phyloP scores from a whole-genome alignment of 2,888 invertebrate genomes.

The Hydriomena furcata region DNA sequence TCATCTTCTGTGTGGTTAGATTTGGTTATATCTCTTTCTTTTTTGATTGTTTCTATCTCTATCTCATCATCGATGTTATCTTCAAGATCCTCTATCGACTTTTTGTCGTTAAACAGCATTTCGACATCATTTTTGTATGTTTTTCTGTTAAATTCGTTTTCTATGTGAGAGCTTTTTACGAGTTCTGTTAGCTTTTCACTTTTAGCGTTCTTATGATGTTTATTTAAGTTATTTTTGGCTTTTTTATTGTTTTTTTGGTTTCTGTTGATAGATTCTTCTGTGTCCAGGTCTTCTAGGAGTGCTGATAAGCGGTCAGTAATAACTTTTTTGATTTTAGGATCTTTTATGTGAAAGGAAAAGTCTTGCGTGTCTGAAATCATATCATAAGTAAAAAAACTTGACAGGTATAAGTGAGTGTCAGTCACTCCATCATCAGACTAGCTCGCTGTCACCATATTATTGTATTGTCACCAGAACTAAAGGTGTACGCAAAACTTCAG shows the following conservation, averaged over 20 bases:
- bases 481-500: no score
- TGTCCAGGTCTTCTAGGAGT: constrained; percentile 61
- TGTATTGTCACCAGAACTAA: no score
- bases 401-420: no score
- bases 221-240: constrained; percentile 12
- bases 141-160: neutral
- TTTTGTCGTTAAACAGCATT: constrained; percentile 1
- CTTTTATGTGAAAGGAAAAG: constrained; percentile 50
- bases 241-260: constrained; percentile 11
- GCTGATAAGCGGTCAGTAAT: constrained; percentile 53
- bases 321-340: constrained; percentile 56
- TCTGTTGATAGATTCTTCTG: constrained; percentile 41
- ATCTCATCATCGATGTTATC: neutral
- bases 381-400: no score
- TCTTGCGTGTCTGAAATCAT: constrained; percentile 51
- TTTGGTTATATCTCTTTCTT: constrained; percentile 14
- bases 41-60: constrained; percentile 15
- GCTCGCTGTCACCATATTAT: no score
- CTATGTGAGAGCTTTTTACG: neutral
- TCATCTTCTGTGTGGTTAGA: constrained; percentile 29
- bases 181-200: constrained; percentile 9
- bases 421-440: no score
- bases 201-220: constrained; percentile 6
- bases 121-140: constrained; percentile 4
- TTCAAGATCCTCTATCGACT: constrained; percentile 2